Base-by-base conservation (phyloP, 2,888 invertebrate genomes). In the Chymomyza fuscimana region DNA sequence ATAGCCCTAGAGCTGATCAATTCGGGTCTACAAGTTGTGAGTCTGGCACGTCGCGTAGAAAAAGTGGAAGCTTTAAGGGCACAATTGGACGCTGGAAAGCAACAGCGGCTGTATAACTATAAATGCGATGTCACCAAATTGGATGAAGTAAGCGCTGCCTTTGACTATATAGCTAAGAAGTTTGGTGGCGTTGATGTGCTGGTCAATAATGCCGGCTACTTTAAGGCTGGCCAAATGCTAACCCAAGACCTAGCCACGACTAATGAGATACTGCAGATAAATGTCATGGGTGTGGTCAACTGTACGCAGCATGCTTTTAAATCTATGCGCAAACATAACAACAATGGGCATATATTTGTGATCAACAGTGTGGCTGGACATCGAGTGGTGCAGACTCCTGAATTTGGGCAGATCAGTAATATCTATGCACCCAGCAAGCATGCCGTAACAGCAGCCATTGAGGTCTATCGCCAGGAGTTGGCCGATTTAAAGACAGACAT, bases 151-250 rank as follows among this genome's bases (percentile, higher is more conserved):
- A 79, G 92, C 51, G 84, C 85, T 2, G 92, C 93, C 40, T 94
- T 95, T 82, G 86, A 90, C 19, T 92, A 92, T 91, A 92, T 93
- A 67, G 92, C 93, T 16, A 77, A 90, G 9, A 88, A 92, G 12
- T 79, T 93, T 5, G 94, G 94, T 0, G 93, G 93, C 12, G 92
- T 93, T 22, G 93, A 94, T 84, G 92, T 95, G 7, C 92, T 94
- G 54, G 88, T 95, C 15, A 95, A 94, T 80, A 94, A 94, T 87
- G 94, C 94, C 1, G 94, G 93, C 12, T 87, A 93, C 4, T 58
- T 89, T 0, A 80, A 87, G 3, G 77, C 81, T 0, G 90, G 91
- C 3, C 86, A 87, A 22, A 71, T 91, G 19, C 72, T 91, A 6
- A 89, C 90, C 1, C 89, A 89, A 87, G 73, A 90, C 9, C 58